Conservation (phyloP, 2,113 vertebrate genomes). For the Athene cunicularia region DNA sequence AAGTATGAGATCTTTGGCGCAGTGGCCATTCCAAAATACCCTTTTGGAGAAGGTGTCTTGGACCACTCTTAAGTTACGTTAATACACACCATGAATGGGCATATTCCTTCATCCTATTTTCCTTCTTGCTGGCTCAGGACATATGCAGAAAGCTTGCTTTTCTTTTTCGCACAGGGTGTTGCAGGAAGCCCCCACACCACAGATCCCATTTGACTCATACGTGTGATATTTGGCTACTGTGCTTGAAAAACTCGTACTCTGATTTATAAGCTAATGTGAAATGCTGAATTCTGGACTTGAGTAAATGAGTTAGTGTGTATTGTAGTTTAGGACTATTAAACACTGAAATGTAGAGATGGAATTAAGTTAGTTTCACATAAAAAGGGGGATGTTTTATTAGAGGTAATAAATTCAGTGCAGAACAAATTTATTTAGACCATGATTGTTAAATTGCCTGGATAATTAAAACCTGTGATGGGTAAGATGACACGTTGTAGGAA, state of each 20-base stretch:
- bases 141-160: background rate
- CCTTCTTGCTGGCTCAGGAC: background rate
- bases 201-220: background rate
- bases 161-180: background rate
- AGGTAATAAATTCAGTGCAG: background rate
- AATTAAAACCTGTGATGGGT: constrained; percentile 9
- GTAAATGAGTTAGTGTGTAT: background rate
- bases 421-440: background rate
- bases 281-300: background rate
- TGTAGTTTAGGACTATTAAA: background rate
- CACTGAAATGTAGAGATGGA: background rate
- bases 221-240: background rate
- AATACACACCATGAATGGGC: background rate
- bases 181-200: background rate
- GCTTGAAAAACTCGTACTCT: background rate
- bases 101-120: background rate
- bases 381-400: background rate
- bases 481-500: background rate
- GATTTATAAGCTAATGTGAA: background rate
- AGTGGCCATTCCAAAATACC: background rate
- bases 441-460: background rate
- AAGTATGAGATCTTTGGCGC: background rate
- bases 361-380: background rate
- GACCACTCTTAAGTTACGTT: background rate
- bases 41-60: background rate